These are phyloP conservation scores for Tetragonisca angustula DNA, from an alignment of 2,888 invertebrate genomes.

Conservation along the genomic window DNA sequence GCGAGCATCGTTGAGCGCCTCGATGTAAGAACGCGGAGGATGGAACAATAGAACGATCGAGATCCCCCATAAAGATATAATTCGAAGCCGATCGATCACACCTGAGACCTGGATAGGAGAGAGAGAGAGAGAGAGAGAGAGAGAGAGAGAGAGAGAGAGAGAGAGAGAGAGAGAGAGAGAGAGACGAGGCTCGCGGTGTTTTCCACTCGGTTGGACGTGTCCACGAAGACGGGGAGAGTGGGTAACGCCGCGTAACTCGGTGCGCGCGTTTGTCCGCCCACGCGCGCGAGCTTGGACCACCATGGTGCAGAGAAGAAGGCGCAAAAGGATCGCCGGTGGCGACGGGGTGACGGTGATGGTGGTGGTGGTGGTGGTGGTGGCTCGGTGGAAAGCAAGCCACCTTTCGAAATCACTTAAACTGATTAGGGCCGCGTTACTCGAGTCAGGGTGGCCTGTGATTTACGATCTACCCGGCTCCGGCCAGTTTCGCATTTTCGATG, in stretches of 20 bases:
- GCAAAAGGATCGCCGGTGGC: constrained; percentile 38
- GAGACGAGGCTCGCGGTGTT: constrained; percentile 2
- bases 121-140: constrained; percentile 5
- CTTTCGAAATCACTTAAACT: constrained; percentile 80
- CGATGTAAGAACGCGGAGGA: neutral
- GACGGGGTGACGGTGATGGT: constrained; percentile 14
- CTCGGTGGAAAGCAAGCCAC: constrained; percentile 43
- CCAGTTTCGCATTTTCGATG: constrained; percentile 76
- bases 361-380: constrained; percentile 28
- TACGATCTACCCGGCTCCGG: constrained; percentile 60
- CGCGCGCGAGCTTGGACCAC: constrained; percentile 61
- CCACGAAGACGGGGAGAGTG: neutral
- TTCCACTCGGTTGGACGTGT: constrained; percentile 13
- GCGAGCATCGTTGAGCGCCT: neutral
- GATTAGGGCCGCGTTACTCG: constrained; percentile 75
- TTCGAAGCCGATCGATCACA: constrained; percentile 32
- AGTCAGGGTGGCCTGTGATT: constrained; percentile 73
- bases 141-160: neutral
- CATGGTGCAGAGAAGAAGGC: constrained; percentile 29
- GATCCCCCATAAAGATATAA: constrained; percentile 33
- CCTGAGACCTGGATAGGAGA: neutral
- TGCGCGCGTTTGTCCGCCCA: constrained; percentile 62
- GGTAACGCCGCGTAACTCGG: constrained; percentile 62
- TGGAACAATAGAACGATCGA: constrained; percentile 47
- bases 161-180: neutral